Evolutionary conservation across 2,888 invertebrate genomes (phyloP), one percentile per base, ranked within the genome.

Genomic region (Amiota mariae): DNA sequence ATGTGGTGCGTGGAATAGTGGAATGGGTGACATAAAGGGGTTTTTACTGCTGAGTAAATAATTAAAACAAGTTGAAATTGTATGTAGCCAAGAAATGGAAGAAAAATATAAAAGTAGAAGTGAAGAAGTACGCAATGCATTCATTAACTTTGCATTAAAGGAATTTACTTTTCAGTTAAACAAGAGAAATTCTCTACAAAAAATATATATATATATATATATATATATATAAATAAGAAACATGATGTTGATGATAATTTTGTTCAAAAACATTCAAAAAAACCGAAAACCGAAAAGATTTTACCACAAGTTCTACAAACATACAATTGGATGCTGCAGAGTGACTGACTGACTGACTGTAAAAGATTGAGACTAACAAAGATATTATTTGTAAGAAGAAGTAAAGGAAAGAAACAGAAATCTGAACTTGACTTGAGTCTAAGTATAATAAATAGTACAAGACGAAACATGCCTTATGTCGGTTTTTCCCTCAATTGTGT

Each of bases 51-150:
- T 11, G 20, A 59, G 36, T 36, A 59, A 59, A 59, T 59, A 59
- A 59, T 59, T 59, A 59, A 59, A 59, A 20, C 12, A 59, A 59
- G 20, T 15, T 59, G 48, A 71, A 67, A 73, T 76, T 80, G 81
- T 81, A 79, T 80, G 81, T 81, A 79, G 80, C 80, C 36, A 36
- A 36, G 36, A 36, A 6, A 4, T 36, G 6, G 36, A 6, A 6
- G 6, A 36, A 36, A 6, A 36, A 36, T 36, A 2, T 36, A 36
- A 36, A 36, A 36, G 36, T 36, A 36, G 36, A 36, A n/a, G n/a
- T 36, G 36, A 6, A 36, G 8, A 36, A 36, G 8, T 36, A 36
- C 36, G 36, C 36, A 80, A 78, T 80, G 80, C 80, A 79, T 80
- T 76, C 79, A 71, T 72, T 78, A 63, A 71, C 70, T 54, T 54